A percentile compares a stretch with the other conserved stretches of the same genome.
phyloP scores from a whole-genome alignment of 2,797 vertebrate species.

The Periophthalmus magnuspinnatus region DNA sequence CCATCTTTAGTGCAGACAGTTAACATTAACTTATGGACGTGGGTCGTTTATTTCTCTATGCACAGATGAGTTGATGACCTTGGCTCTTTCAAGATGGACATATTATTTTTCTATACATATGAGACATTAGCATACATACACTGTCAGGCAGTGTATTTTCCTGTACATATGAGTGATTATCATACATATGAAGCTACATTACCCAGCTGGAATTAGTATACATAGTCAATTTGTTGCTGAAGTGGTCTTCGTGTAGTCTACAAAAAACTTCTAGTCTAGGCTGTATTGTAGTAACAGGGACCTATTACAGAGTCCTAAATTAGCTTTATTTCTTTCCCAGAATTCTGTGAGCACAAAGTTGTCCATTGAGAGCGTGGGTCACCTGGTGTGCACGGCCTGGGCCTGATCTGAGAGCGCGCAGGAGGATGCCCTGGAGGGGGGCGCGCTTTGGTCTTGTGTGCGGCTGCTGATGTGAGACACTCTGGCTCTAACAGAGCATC shows the following conservation, averaged over 20 bases:
- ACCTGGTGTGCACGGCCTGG: conserved; percentile 50
- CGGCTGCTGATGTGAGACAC: conserved; percentile 21
- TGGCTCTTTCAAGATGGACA: not conserved
- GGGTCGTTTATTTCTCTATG: too few relatives aligned
- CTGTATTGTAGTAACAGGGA: too few relatives aligned
- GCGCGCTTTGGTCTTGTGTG: conserved; percentile 54
- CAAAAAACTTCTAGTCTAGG: not conserved
- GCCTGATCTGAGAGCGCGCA: not conserved
- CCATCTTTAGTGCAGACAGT: too few relatives aligned
- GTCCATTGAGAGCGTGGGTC: conserved; percentile 51
- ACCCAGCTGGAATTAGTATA: not conserved
- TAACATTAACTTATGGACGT: too few relatives aligned
- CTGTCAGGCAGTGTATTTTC: too few relatives aligned
- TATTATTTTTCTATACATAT: not conserved
- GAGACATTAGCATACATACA: not conserved
- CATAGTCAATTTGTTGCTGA: not conserved
- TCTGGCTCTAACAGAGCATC: conserved; percentile 29
- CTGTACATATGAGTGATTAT: not conserved
- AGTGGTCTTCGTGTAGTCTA: not conserved
- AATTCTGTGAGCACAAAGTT: conserved; percentile 42
- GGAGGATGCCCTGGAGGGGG: conserved; percentile 29
- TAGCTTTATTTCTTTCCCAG: conserved; percentile 18
- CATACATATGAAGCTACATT: too few relatives aligned
- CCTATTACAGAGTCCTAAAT: not conserved
- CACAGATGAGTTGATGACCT: too few relatives aligned